These are phyloP conservation scores for Cherax quadricarinatus DNA, from an alignment of 1,140 invertebrate genomes.

Conservation along the genomic window DNA sequence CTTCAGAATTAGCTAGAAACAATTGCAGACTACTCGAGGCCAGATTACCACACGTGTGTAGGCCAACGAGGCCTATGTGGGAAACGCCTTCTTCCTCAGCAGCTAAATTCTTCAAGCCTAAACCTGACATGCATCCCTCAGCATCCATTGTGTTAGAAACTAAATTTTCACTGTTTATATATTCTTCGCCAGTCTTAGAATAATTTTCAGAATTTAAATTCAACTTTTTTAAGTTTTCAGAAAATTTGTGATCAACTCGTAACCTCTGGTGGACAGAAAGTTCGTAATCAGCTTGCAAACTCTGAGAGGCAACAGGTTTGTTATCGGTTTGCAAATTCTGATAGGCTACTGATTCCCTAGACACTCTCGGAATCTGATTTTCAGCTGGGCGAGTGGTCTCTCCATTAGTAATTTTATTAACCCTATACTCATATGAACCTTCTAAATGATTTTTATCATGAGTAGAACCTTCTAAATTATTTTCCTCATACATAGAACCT, in stretches of 20 bases:
- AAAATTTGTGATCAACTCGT: not conserved
- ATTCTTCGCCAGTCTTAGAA: not conserved
- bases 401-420: too few relatives aligned
- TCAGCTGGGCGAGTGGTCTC: too few relatives aligned
- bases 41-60: slow-evolving; percentile 93
- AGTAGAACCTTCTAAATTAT: too few relatives aligned
- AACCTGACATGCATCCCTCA: too few relatives aligned
- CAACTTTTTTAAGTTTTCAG: not conserved
- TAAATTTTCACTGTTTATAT: not conserved
- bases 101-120: too few relatives aligned
- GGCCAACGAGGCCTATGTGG: slow-evolving; percentile 82
- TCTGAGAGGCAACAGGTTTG: too few relatives aligned
- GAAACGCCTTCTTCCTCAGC: not conserved
- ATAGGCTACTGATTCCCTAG: too few relatives aligned
- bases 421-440: too few relatives aligned
- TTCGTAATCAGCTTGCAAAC: not conserved
- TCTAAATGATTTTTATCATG: too few relatives aligned
- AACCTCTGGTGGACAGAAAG: not conserved
- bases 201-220: not conserved
- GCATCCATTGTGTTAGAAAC: not conserved
- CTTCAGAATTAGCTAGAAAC: slow-evolving; percentile 80
- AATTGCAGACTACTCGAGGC: slow-evolving; percentile 85
- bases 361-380: too few relatives aligned
- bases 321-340: too few relatives aligned
- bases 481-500: not conserved